These are phyloP conservation scores for Caenorhabditis angaria DNA, from an alignment of 2,888 invertebrate genomes.

Conservation along the genomic window DNA sequence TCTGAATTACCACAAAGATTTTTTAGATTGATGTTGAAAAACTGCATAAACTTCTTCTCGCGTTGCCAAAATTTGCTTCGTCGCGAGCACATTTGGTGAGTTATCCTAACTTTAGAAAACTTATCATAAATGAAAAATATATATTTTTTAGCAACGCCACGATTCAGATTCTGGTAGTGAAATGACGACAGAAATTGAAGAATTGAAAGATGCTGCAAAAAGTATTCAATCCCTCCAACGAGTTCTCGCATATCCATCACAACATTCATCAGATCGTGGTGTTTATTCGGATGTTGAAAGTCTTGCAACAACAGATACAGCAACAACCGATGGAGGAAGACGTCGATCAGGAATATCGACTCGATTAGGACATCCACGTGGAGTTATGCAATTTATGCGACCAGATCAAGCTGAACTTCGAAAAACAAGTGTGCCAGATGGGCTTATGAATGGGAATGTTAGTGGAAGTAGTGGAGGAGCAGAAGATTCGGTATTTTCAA, in stretches of 20 bases:
- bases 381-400: conserved; percentile 71
- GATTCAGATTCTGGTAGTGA: conserved; percentile 53
- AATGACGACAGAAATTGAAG: conserved; percentile 67
- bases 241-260: conserved; percentile 56
- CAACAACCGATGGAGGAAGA: conserved; percentile 42
- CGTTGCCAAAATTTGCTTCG: conserved; percentile 46
- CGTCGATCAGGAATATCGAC: conserved; percentile 59
- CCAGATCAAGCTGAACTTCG: conserved; percentile 55
- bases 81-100: conserved; percentile 1
- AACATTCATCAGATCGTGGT: conserved; percentile 51
- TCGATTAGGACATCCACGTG: conserved; percentile 63
- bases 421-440: conserved; percentile 42
- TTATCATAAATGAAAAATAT: not conserved
- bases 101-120: too few species aligned
- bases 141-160: conserved; percentile 18
- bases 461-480: not conserved
- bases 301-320: conserved; percentile 32
- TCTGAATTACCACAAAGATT: not conserved
- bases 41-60: conserved; percentile 48
- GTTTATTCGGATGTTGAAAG: conserved; percentile 14
- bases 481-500: not conserved
- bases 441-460: conserved; percentile 28
- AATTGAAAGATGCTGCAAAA: conserved; percentile 68
- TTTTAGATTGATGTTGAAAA: conserved; percentile 55
- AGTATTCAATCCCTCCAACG: conserved; percentile 65